phyloP scores from a whole-genome alignment of 2,888 invertebrate species.

The Melitaea athalia region DNA sequence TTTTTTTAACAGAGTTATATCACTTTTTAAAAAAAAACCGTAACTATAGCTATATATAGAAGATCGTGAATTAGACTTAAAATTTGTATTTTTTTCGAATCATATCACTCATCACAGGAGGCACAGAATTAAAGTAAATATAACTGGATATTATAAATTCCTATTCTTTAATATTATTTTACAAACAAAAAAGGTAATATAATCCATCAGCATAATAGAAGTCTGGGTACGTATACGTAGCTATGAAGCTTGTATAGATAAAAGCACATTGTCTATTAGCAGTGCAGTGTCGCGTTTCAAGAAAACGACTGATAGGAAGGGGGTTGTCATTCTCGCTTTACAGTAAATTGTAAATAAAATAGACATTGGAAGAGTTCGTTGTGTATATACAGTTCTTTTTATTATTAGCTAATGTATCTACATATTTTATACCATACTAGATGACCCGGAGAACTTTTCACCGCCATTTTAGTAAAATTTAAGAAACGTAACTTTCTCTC shows the following conservation, averaged over 20 bases:
- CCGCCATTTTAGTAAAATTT: too few relatives aligned
- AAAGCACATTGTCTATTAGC: conserved; percentile 47
- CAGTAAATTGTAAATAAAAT: conserved; percentile 35
- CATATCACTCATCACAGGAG: too few relatives aligned
- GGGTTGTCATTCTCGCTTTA: conserved; percentile 57
- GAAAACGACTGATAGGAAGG: conserved; percentile 65
- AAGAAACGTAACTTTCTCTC: too few relatives aligned
- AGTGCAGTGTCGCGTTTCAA: conserved; percentile 70
- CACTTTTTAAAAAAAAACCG: too few relatives aligned
- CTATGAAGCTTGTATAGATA: conserved; percentile 34
- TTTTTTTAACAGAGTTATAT: too few relatives aligned
- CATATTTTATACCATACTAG: not conserved
- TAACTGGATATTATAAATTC: not conserved
- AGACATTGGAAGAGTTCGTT: conserved; percentile 12
- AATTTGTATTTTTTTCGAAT: too few relatives aligned
- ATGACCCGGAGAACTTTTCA: too few relatives aligned
- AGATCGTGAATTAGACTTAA: too few relatives aligned
- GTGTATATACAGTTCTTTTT: not conserved
- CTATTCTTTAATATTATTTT: not conserved
- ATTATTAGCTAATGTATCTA: not conserved
- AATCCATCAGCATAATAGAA: conserved; percentile 42
- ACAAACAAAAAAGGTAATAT: conserved; percentile 34
- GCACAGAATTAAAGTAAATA: too few relatives aligned
- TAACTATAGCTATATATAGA: too few relatives aligned
- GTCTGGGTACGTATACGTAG: conserved; percentile 36